These are phyloP conservation scores for Apostichopus parvimensis DNA, from an alignment of 35 echinoderm and acorn worm species.

Conservation along the genomic window DNA sequence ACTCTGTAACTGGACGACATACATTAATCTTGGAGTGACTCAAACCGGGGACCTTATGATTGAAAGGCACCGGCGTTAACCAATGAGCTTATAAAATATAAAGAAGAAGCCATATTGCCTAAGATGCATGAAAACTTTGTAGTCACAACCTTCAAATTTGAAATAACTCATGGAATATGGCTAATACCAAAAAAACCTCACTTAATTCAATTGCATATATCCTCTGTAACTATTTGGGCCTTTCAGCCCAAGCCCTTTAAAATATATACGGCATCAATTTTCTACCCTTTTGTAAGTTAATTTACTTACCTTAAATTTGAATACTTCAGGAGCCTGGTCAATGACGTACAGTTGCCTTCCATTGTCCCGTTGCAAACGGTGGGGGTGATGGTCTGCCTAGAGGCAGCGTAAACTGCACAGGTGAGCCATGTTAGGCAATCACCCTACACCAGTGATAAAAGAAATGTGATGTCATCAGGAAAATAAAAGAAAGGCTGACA, in stretches of 20 bases:
- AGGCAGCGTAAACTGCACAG: constrained; percentile 93
- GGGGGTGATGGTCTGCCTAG: constrained; percentile 70
- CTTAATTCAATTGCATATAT: background rate
- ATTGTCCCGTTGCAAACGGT: constrained; percentile 92
- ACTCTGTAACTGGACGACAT: too few species aligned
- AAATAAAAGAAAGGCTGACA: too few species aligned
- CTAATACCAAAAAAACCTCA: background rate
- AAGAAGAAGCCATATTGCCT: too few species aligned
- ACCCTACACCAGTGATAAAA: constrained; percentile 52
- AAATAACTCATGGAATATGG: background rate
- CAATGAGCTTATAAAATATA: too few species aligned
- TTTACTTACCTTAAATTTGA: constrained; percentile 83
- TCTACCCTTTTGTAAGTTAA: too few species aligned
- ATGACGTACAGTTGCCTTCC: constrained; percentile 92
- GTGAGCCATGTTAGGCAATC: constrained; percentile 93
- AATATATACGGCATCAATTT: background rate
- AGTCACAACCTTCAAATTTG: background rate
- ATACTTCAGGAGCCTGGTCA: constrained; percentile 83
- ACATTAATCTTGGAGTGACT: too few species aligned
- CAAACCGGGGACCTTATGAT: too few species aligned
- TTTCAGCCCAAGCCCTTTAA: too few species aligned
- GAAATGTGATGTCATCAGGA: too few species aligned
- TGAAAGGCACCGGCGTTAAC: too few species aligned
- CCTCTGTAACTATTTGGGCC: too few species aligned
- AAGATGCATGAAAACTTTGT: too few species aligned